A percentile compares a stretch with the other conserved stretches of the same genome.
These are phyloP conservation scores for Oryzias woworae DNA, from an alignment of 2,113 vertebrate genomes.

Conservation along the genomic window DNA sequence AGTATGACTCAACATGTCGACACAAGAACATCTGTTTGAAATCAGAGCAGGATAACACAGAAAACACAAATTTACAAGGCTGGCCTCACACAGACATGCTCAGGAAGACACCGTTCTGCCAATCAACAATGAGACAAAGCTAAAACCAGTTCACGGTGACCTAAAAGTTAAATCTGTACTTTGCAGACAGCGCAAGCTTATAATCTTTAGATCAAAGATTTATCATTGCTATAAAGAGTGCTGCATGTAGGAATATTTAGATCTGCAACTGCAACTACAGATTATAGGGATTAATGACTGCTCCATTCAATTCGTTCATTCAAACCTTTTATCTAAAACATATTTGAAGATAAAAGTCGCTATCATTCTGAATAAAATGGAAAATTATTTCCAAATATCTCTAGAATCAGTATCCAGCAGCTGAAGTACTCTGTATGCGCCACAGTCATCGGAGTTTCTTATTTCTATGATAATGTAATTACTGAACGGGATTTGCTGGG, in stretches of 20 bases:
- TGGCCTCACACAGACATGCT: background rate
- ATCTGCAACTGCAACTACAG: background rate
- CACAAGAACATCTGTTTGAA: constrained; percentile 54
- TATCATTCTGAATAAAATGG: background rate
- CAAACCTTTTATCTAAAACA: background rate
- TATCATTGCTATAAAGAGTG: background rate
- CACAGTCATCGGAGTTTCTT: background rate
- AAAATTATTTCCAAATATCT: too few species aligned
- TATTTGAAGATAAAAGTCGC: background rate
- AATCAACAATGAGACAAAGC: background rate
- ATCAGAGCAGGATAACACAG: constrained; percentile 32
- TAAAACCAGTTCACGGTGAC: too few species aligned
- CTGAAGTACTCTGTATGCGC: background rate
- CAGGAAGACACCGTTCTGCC: background rate
- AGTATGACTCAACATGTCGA: constrained; percentile 53
- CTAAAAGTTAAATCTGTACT: background rate
- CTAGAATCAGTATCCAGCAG: background rate
- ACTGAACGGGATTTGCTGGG: constrained; percentile 15
- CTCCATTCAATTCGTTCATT: constrained; percentile 1
- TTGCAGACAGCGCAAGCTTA: constrained; percentile 7
- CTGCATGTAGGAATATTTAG: background rate
- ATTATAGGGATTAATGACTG: too few species aligned
- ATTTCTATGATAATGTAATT: constrained; percentile 14
- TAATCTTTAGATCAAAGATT: constrained; percentile 5
- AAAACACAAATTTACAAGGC: background rate